Percentiles rank a stretch among this genome's conserved stretches.
Conservation (phyloP, 2,888 invertebrate species). For the Lasioglossum oenotherae region DNA sequence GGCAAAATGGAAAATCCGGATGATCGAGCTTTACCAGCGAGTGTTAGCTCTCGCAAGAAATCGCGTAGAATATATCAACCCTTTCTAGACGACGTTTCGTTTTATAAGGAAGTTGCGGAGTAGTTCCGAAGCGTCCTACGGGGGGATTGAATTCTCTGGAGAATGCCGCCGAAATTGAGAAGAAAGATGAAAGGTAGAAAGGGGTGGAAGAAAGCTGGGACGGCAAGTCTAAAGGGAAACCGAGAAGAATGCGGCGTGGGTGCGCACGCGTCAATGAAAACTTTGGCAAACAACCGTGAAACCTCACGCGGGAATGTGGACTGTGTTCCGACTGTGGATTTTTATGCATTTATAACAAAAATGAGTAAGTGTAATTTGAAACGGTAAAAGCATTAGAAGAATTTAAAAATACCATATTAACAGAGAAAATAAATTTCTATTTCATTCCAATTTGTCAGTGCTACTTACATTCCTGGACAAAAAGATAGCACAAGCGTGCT, state of each 20-base stretch:
- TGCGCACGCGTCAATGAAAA: neutral
- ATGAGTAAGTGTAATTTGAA: no score
- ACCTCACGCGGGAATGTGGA: neutral
- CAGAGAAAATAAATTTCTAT: no score
- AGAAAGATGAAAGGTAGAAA: conserved; percentile 46
- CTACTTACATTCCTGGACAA: neutral
- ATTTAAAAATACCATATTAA: no score
- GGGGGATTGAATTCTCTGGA: conserved; percentile 43
- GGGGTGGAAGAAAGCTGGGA: conserved; percentile 10
- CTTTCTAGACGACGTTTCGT: conserved; percentile 52
- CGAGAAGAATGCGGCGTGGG: neutral
- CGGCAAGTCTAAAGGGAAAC: neutral
- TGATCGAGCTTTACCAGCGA: conserved; percentile 30
- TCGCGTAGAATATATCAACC: conserved; percentile 57
- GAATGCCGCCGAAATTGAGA: conserved; percentile 51
- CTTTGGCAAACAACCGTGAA: neutral
- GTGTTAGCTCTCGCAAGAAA: conserved; percentile 43
- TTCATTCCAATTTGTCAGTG: no score
- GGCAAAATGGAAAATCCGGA: conserved; percentile 29
- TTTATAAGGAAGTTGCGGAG: conserved; percentile 60
- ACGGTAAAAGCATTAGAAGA: no score
- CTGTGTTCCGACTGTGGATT: no score
- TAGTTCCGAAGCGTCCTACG: conserved; percentile 34
- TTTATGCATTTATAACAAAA: no score
- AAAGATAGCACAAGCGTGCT: neutral